phyloP scores from a whole-genome alignment of 2,888 invertebrate species.

The Lasiommata megera region DNA sequence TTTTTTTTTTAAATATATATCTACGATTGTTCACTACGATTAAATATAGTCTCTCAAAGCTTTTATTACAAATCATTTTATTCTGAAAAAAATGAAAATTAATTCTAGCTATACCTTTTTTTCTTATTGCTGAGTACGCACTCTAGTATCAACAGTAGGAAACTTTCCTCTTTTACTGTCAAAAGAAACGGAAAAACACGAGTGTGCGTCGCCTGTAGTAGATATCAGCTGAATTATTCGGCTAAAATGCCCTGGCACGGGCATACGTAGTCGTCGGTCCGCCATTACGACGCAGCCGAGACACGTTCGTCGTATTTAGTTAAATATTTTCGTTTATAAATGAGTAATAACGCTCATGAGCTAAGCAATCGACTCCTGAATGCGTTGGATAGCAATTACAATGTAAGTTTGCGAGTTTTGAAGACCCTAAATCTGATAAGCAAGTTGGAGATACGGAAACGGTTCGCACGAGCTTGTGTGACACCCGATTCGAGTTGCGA shows the following conservation, averaged over 20 bases:
- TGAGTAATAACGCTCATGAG: constrained; percentile 92
- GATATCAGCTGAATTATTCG: constrained; percentile 83
- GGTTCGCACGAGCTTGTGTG: constrained; percentile 78
- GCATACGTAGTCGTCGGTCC: constrained; percentile 83
- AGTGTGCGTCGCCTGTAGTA: constrained; percentile 78
- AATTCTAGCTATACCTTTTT: not conserved
- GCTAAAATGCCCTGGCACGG: constrained; percentile 83
- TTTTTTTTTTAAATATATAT: not conserved
- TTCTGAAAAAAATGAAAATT: not conserved
- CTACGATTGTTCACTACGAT: not conserved
- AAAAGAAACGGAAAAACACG: constrained; percentile 82
- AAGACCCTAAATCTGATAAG: constrained; percentile 65
- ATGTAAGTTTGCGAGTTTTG: constrained; percentile 90
- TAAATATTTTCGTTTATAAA: constrained; percentile 85
- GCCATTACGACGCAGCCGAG: constrained; percentile 82
- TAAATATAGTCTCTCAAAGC: not conserved
- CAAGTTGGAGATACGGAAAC: constrained; percentile 69
- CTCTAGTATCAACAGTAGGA: constrained; percentile 46
- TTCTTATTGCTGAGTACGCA: constrained; percentile 36
- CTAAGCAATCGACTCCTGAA: constrained; percentile 97
- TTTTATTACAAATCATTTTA: not conserved
- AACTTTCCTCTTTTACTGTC: constrained; percentile 61
- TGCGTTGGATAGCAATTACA: constrained; percentile 98
- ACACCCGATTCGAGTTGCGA: constrained; percentile 75
- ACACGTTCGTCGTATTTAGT: constrained; percentile 83